These are phyloP conservation scores for Pammene fasciana DNA, from an alignment of 2,888 invertebrate genomes.

Conservation along the genomic window DNA sequence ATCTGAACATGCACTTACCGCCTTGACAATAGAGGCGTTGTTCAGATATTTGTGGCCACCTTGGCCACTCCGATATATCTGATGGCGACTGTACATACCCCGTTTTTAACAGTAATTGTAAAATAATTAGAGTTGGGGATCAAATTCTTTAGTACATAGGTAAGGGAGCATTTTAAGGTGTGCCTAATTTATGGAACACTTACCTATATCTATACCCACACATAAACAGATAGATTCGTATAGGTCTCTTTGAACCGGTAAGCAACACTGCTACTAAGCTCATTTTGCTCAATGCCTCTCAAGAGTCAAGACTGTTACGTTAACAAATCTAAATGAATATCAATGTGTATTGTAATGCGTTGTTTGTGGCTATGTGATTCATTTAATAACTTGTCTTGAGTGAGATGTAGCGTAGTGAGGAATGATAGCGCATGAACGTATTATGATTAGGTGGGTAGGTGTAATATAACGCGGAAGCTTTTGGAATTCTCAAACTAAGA, in stretches of 20 bases:
- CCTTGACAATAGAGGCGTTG: too few species aligned
- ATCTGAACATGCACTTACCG: too few species aligned
- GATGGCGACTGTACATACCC: too few species aligned
- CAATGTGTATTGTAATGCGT: conserved; percentile 10
- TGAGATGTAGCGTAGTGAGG: conserved; percentile 1
- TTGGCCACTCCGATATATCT: too few species aligned
- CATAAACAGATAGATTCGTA: neutral
- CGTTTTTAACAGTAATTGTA: too few species aligned
- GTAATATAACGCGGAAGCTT: neutral
- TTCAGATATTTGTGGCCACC: too few species aligned
- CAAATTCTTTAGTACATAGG: too few species aligned
- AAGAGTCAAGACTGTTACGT: conserved; percentile 10
- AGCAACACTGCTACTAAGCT: conserved; percentile 13
- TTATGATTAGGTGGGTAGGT: neutral
- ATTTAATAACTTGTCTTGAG: conserved; percentile 3
- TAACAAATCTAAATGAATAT: conserved; percentile 19
- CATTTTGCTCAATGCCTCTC: conserved; percentile 12
- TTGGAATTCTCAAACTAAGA: neutral
- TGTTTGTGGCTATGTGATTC: conserved; percentile 14
- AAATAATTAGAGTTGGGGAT: too few species aligned
- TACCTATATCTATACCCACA: neutral
- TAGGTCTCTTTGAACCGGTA: neutral
- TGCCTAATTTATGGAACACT: too few species aligned
- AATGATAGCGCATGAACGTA: neutral
- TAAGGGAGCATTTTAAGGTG: too few species aligned